Base-by-base conservation (phyloP, 1,140 invertebrate species). In the Neoseiulus cucumeris region DNA sequence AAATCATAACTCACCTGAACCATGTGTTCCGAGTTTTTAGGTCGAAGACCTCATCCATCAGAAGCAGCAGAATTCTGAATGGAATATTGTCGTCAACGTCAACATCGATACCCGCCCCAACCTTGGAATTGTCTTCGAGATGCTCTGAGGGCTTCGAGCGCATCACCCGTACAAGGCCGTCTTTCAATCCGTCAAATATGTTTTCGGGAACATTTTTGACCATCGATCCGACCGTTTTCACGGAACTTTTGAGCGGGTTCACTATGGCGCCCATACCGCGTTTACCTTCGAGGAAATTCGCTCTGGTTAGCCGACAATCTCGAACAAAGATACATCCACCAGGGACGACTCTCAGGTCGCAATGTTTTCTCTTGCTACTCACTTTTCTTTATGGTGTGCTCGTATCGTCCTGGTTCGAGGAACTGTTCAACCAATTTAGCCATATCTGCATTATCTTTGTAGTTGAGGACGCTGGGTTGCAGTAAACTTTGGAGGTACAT, bases 21-120 rank as follows among this genome's bases (percentile, higher is more conserved):
- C 90, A 94, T 70, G 89, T 87, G 76, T 90, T 89, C 70, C 87
- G 80, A 44, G 83, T 83, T 76, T 87, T 85, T 45, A 92, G 76
- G 74, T 92, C 89, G 77, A 93, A 93, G 2, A 93, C 85, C 80
- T 93, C 90, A 73, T 92, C 88, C 81, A 92, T 85, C 45, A 93
- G 74, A 1, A 91, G 75, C 41, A 93, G 74, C 76, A 92, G 82
- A 69, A 92, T 89, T 69, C 87, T 79, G 64, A 92, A 74, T 17
- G 89, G 89, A 76, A 92, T 89, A 76, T 89, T 90, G 71, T 90
- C 87, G 71, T 84, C 82, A 69, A 78, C 82, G 82, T 84, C 82
- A 44, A 75, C 73, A 72, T 83, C 82, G 42, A 84, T 75, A 65
- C 80, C 77, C 39, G 82, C 80, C 22, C 81, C 80, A 66, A 83